Conservation (phyloP, 2,888 invertebrate species). For the Hylaea fasciaria region DNA sequence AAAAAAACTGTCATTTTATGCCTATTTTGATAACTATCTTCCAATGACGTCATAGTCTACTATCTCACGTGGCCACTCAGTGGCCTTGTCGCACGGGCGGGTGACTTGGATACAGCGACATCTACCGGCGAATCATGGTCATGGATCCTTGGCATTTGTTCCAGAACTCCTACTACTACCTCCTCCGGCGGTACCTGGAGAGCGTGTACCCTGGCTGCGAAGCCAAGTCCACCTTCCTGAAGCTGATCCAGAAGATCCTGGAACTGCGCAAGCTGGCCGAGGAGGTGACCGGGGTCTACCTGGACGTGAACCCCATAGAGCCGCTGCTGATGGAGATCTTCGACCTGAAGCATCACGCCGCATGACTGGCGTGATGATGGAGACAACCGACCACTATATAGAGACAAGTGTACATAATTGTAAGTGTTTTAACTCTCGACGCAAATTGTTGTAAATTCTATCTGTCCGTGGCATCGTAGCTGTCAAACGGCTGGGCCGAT, state of each 20-base stretch:
- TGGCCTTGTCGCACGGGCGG: too few species aligned
- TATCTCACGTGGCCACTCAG: too few species aligned
- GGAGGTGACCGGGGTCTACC: conserved; percentile 95
- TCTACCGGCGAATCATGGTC: too few species aligned
- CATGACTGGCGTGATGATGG: conserved; percentile 20
- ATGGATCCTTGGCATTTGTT: not conserved
- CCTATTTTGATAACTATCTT: too few species aligned
- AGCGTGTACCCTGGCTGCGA: conserved; percentile 94
- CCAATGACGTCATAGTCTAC: too few species aligned
- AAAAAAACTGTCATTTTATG: too few species aligned
- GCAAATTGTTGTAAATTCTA: too few species aligned
- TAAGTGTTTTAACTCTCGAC: too few species aligned
- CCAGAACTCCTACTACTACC: conserved; percentile 95
- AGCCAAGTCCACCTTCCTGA: conserved; percentile 93
- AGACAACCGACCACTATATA: not conserved
- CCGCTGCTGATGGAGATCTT: conserved; percentile 98
- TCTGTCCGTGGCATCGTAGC: too few species aligned
- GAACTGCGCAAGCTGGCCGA: conserved; percentile 95
- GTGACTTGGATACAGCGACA: too few species aligned
- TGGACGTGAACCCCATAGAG: conserved; percentile 97
- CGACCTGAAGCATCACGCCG: conserved; percentile 90
- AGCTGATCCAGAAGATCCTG: conserved; percentile 95
- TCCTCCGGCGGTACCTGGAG: conserved; percentile 92
- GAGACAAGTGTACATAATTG: not conserved
- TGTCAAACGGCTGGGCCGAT: not conserved